Evolutionary conservation across 53 echinoderm and acorn worm species (phyloP).

Genomic region (Apostichopus leukothele): DNA sequence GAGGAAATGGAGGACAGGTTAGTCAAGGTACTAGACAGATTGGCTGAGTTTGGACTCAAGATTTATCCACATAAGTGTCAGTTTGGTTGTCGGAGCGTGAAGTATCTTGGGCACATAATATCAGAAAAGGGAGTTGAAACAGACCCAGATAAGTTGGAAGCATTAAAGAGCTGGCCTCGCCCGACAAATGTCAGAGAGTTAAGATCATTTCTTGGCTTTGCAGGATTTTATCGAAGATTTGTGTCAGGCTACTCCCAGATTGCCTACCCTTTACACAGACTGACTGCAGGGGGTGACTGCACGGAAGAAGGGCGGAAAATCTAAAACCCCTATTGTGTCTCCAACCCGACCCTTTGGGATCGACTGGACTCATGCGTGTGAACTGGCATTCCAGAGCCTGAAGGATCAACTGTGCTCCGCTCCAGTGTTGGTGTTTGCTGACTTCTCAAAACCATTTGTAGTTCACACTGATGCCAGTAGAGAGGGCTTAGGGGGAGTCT

Average conservation of each 20-base stretch:
- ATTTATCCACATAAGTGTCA: background rate
- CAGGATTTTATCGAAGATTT: background rate
- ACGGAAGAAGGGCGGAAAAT: too few relatives aligned
- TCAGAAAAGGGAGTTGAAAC: background rate
- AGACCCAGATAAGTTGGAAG: conserved; percentile 1
- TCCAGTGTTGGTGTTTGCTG: conserved; percentile 32
- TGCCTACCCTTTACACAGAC: background rate
- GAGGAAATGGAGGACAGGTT: conserved; percentile 61
- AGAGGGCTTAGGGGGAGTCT: conserved; percentile 3
- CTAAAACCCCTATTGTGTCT: too few relatives aligned
- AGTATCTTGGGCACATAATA: background rate
- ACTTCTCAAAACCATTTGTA: conserved; percentile 2
- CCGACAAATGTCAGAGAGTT: background rate
- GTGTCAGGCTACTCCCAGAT: background rate
- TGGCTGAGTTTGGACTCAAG: conserved; percentile 12
- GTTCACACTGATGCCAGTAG: conserved; percentile 21
- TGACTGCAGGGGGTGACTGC: too few relatives aligned
- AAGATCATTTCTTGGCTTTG: background rate
- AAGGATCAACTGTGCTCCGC: background rate
- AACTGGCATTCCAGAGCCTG: too few relatives aligned
- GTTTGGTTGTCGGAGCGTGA: background rate
- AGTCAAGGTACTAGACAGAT: conserved; percentile 50
- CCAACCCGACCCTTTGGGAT: too few relatives aligned
- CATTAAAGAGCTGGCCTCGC: background rate
- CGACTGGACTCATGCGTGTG: too few relatives aligned